phyloP scores from a whole-genome alignment of 1,140 invertebrate species.

The Aphaenogaster rudis region DNA sequence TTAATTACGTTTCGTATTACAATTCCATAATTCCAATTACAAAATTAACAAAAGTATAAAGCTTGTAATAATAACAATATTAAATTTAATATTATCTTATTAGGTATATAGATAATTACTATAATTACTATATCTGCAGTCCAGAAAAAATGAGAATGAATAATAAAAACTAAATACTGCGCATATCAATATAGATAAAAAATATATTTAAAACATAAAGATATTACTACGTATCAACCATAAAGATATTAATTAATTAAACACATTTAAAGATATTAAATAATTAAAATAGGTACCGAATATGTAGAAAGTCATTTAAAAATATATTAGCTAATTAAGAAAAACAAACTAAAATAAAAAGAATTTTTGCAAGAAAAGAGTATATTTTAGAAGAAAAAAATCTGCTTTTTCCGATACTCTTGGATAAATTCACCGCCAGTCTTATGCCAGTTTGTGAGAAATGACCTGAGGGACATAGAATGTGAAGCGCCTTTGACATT shows the following conservation, averaged over 20 bases:
- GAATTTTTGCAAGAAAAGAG: neutral
- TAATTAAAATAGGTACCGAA: neutral
- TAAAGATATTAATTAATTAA: constrained; percentile 13
- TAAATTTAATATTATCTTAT: neutral
- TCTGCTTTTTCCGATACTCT: neutral
- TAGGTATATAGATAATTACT: neutral
- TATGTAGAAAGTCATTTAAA: neutral
- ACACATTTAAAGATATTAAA: neutral
- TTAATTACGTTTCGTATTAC: constrained; percentile 25
- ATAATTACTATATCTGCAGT: neutral
- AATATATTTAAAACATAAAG: neutral
- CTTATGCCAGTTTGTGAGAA: constrained; percentile 3
- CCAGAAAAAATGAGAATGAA: neutral
- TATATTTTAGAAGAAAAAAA: neutral
- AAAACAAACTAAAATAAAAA: neutral
- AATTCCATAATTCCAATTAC: neutral
- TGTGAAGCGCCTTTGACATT: constrained; percentile 41
- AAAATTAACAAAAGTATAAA: neutral
- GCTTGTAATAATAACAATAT: neutral
- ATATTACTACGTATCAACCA: neutral
- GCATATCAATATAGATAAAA: neutral
- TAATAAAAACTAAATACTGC: neutral
- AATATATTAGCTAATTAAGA: constrained; percentile 18
- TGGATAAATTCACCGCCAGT: neutral
- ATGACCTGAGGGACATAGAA: neutral